Percentiles rank a stretch among this genome's conserved stretches.
These are phyloP conservation scores for Rhinichthys osculus DNA, from an alignment of 2,797 vertebrate genomes.

Conservation along the genomic window DNA sequence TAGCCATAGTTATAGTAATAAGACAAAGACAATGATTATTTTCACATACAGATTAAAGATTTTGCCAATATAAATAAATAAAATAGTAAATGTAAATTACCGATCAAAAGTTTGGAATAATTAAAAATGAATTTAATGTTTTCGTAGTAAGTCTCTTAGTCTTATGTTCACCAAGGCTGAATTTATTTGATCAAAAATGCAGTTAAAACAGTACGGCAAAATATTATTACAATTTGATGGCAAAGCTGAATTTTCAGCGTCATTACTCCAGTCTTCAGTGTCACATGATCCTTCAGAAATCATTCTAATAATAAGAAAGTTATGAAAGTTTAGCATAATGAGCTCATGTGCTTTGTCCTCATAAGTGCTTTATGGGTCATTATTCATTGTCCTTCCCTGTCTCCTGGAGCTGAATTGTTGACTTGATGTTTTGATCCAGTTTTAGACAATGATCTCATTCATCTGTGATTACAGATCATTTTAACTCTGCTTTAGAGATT, in stretches of 20 bases:
- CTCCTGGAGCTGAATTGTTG: background rate
- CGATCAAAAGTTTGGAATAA: too few relatives aligned
- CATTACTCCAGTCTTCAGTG: background rate
- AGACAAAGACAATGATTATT: background rate
- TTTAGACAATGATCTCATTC: constrained; percentile 1
- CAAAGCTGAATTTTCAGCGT: background rate
- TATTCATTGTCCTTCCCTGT: background rate
- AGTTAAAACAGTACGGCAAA: background rate
- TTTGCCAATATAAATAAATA: background rate
- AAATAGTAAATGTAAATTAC: background rate
- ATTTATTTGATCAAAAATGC: background rate
- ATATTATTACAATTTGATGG: background rate
- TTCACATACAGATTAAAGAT: background rate
- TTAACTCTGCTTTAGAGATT: constrained; percentile 15
- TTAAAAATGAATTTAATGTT: too few relatives aligned
- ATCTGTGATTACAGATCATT: constrained; percentile 1
- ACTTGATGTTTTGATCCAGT: background rate
- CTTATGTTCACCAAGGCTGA: background rate
- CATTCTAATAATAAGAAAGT: background rate
- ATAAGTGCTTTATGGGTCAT: background rate
- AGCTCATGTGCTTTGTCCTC: background rate
- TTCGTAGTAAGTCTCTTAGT: background rate
- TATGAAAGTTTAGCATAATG: background rate
- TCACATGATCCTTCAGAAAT: background rate
- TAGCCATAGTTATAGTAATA: background rate